Evolutionary conservation across 2,888 invertebrate species (phyloP).

Genomic region (Crocallis elinguaria): DNA sequence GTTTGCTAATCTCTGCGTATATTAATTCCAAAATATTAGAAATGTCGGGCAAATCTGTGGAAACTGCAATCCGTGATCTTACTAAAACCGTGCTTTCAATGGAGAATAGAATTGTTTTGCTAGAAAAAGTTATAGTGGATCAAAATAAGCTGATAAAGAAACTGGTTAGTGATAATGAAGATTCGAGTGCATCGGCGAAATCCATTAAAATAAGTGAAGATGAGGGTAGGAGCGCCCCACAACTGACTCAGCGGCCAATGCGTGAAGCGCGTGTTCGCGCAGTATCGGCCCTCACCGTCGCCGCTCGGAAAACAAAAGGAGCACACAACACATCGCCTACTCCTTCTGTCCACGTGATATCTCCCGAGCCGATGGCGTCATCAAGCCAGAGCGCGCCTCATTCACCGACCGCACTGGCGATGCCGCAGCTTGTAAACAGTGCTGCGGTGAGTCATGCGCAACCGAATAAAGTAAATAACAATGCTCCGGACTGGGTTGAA

Average conservation of each 20-base stretch:
- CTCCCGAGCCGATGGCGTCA: too few species aligned
- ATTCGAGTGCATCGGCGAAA: not conserved
- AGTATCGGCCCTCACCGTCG: not conserved
- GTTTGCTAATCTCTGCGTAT: not conserved
- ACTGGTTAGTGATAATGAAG: not conserved
- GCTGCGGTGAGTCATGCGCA: not conserved
- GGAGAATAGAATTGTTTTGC: not conserved
- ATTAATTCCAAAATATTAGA: too few species aligned
- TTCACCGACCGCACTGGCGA: too few species aligned
- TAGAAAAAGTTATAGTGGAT: constrained; percentile 6
- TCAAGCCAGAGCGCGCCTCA: too few species aligned
- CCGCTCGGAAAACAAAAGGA: not conserved
- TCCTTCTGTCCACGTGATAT: too few species aligned
- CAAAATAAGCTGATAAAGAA: constrained; percentile 6
- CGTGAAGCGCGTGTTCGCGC: constrained; percentile 7
- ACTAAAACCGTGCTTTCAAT: constrained; percentile 4
- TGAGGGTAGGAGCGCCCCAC: too few species aligned
- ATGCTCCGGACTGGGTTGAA: not conserved
- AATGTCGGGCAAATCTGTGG: not conserved
- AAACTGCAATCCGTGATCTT: constrained; percentile 7
- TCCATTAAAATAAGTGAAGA: too few species aligned
- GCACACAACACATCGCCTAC: too few species aligned
- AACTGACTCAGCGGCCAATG: not conserved
- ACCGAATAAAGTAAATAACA: not conserved
- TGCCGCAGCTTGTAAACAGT: not conserved